Evolutionary conservation across 92 coral and sea anemone species (phyloP).

Genomic region (Epizoanthus scotinus): DNA sequence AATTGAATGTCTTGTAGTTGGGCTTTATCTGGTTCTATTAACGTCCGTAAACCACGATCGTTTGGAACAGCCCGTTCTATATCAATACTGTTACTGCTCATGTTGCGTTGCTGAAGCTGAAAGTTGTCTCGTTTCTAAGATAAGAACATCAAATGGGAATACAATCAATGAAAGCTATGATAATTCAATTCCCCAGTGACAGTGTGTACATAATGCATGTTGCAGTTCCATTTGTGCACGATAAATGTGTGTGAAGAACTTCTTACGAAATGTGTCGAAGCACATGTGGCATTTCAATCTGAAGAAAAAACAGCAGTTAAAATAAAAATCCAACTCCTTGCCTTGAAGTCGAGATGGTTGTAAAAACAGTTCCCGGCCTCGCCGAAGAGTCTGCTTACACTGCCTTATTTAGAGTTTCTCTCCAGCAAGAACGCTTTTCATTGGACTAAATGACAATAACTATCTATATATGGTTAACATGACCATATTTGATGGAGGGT

Average conservation of each 20-base stretch:
- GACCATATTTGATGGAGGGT: conserved; percentile 40
- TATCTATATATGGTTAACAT: conserved; percentile 28
- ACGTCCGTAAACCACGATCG: conserved; percentile 18
- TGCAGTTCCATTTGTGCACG: background rate
- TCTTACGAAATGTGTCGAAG: background rate
- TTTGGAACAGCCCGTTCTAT: conserved; percentile 38
- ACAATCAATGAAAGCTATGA: background rate
- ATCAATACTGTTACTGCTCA: conserved; percentile 29
- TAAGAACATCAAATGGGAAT: background rate
- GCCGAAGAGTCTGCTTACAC: conserved; percentile 4
- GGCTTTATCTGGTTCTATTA: conserved; percentile 27
- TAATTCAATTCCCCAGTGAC: background rate
- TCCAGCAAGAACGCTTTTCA: background rate
- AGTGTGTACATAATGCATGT: too few relatives aligned
- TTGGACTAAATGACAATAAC: conserved; percentile 21
- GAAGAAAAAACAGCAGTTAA: background rate
- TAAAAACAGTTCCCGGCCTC: background rate
- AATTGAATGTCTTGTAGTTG: conserved; percentile 55
- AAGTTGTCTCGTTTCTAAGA: conserved; percentile 7
- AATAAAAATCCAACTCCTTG: background rate
- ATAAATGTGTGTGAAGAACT: background rate
- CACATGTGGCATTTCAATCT: conserved; percentile 16
- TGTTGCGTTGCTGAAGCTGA: conserved; percentile 12
- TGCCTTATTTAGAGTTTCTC: conserved; percentile 7
- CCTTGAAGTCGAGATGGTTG: too few relatives aligned